These are phyloP conservation scores for Campoletis sonorensis DNA, from an alignment of 1,140 invertebrate species.

Conservation along the genomic window DNA sequence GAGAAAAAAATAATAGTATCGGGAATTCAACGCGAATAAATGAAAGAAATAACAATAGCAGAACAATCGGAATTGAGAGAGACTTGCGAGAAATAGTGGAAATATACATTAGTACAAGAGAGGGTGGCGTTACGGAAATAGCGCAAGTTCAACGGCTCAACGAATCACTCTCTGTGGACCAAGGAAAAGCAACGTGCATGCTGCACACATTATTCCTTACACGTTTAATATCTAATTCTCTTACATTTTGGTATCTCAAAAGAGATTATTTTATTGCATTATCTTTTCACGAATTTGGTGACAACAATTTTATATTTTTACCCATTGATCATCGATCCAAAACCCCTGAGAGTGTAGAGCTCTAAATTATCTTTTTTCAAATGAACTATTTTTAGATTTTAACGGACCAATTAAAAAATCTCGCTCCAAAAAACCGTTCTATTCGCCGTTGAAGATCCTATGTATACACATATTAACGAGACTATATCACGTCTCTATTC, in stretches of 20 bases:
- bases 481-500: background rate
- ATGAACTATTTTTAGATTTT: no score
- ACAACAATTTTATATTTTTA: no score
- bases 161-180: background rate
- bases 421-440: no score
- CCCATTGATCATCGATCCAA: no score
- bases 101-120: constrained; percentile 50
- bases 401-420: no score
- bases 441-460: no score
- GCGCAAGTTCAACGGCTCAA: constrained; percentile 60
- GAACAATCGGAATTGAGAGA: background rate
- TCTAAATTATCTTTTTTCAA: no score
- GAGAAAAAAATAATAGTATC: background rate
- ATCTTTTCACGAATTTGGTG: no score
- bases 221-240: background rate
- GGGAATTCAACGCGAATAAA: background rate
- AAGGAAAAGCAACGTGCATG: background rate
- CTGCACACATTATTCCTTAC: background rate
- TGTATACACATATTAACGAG: no score
- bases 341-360: no score
- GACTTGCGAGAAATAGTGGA: background rate
- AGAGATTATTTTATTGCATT: background rate
- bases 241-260: background rate
- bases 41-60: background rate
- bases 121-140: constrained; percentile 63